Base-by-base conservation (phyloP, 2,888 invertebrate genomes). In the Venusia cambrica region DNA sequence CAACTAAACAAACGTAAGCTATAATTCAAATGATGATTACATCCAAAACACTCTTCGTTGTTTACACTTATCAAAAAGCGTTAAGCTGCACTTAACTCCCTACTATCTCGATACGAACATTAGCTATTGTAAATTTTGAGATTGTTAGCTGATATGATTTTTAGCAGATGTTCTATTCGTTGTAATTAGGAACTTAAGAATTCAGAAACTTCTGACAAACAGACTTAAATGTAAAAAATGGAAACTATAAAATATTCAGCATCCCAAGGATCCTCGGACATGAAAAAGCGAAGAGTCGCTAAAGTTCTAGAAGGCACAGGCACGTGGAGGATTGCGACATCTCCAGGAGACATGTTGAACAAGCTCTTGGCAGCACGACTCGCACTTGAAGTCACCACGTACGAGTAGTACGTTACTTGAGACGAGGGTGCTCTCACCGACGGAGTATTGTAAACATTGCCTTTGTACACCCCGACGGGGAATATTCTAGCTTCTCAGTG, bases 261-360 rank as follows among this genome's bases (percentile, higher is more conserved):
- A n/a, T n/a, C n/a, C n/a, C n/a, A n/a, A n/a, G n/a, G n/a, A n/a
- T n/a, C n/a, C n/a, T n/a, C n/a, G n/a, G n/a, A n/a, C n/a, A n/a
- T n/a, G n/a, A n/a, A n/a, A n/a, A n/a, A n/a, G n/a, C n/a, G n/a
- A n/a, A n/a, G n/a, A n/a, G n/a, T n/a, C n/a, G n/a, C n/a, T n/a
- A 33, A 38, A 8, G 6, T 32, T 12, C 25, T 20, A 7, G 20
- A 7, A 15, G n/a, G n/a, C n/a, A n/a, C n/a, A 28, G 22, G 7
- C 21, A 14, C 16, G 13, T 13, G 17, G 32, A 31, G 24, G 12
- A 31, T 21, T 19, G 22, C 26, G 21, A 25, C 8, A 20, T 35
- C 31, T 35, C 31, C 32, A 60, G 63, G 68, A 79, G 80, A 75
- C 79, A 72, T 67, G 79, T 76, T 80, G 75, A 78, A 84, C 75